Evolutionary conservation across 2,113 vertebrate species (phyloP), one percentile per base, ranked within the genome.

Genomic region (Daubentonia madagascariensis): DNA sequence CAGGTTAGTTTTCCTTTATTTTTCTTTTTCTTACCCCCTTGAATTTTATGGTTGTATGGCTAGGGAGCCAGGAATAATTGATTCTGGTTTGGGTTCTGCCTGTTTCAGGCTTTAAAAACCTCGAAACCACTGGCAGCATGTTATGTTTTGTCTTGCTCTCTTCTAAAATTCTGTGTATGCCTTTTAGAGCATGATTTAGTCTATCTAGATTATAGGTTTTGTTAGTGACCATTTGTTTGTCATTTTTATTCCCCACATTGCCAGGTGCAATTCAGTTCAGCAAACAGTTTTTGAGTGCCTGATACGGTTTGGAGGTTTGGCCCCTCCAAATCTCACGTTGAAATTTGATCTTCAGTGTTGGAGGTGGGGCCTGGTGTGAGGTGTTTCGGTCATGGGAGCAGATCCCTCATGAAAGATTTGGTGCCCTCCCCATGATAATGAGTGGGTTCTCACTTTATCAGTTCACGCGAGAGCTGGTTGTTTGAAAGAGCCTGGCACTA

Each of bases 41-140:
- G 80, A 90, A 96, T 96, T 90, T 94, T 97, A 63, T 75, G 37
- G 32, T 96, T 93, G 86, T 96, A 54, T 92, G 35, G 18, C n/a
- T 91, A 59, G 37, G 28, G 68, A 94, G 23, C 73, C 57, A 95
- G 73, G 32, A 94, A 50, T 91, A 95, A 94, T 97, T 85, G n/a
- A 91, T 94, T 97, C 52, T 91, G 72, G 30, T 85, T 96, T 97
- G 86, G 45, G 13, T 89, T 88, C 50, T 96, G 20, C 79, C 61
- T 76, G 4, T 89, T 95, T 96, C 83, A 86, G n/a, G 32, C 54
- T 95, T 96, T 86, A 89, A 92, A 91, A 89, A 84, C 79, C 25
- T 94, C 65, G 91, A 8, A 28, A 76, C 13, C 30, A 88, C 61
- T 91, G 57, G 32, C 4, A 88, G 17, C 78, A 52, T 85, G 32